Base-by-base conservation (phyloP, 2,797 vertebrate genomes). In the Chloroceryle inda region DNA sequence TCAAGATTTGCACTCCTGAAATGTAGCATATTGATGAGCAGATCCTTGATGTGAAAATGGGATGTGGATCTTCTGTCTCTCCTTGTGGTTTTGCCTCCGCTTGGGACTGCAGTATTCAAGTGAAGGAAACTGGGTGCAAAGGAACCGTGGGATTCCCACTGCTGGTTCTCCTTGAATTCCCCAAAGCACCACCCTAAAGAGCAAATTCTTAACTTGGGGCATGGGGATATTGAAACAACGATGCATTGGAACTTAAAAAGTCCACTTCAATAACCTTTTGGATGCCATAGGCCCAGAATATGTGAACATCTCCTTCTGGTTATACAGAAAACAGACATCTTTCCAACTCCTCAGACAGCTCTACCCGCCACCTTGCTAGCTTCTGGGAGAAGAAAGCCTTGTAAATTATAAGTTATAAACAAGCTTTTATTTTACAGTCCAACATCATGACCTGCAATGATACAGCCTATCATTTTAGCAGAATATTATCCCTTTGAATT, bases 401-500 rank as follows among this genome's bases (percentile, higher is more conserved):
- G 40, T n/a, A 88, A 81, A 89, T n/a, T 27, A 4, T 42, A 74
- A 85, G 52, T 74, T 69, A 91, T 64, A 85, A 75, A 62, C 79
- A 94, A 76, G 64, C 87, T 92, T 83, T 92, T 95, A 78, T 89
- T 69, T 95, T 81, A 59, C 94, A 84, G 89, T 64, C 75, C 80
- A 85, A 35, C 79, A 42, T 66, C 66, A 16, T 14, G 94, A 96
- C 96, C 95, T 37, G 80, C 85, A 92, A 82, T 56, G 94, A 91
- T 73, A 69, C 74, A 86, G 89, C 68, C 5, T 77, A 93, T 94
- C 89, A 40, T 74, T 89, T 86, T n/a, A 92, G 80, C 59, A 82
- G 82, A 89, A 76, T 88, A 85, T 88, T 84, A 90, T 74, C 83
- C 88, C 91, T 95, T 88, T 92, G 92, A 94, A 94, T 91, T 76